Evolutionary conservation across 2,113 vertebrate genomes (phyloP), one percentile per base, ranked within the genome.

Genomic region (Pionites leucogaster): DNA sequence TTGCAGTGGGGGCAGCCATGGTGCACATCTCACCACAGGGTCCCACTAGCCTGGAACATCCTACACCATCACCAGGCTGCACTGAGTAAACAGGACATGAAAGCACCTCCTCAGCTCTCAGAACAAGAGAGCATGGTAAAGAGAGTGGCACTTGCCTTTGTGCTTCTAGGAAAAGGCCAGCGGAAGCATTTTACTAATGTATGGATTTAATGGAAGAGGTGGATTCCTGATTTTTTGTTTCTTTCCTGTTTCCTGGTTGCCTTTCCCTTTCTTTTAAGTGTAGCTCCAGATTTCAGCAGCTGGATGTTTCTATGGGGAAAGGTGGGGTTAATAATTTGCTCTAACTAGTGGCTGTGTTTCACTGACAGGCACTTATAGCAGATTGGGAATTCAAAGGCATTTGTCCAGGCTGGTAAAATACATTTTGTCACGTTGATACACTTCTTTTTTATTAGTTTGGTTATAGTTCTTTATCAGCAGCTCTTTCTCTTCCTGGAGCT

Each of bases 1-100:
- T 0, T 0, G 1, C 12, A 37, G 44, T 0, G 6, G 64, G 19
- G 53, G 20, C 76, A 89, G 46, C 41, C 18, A 22, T 17, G 7
- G 5, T 4, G 15, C 46, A 17, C 1, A 1, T 20, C 20, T 41
- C 1, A 4, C 35, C 41, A 6, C 13, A 31, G 69, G 14, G 23
- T 44, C 57, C 33, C 19, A 2, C 13, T 49, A 41, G 47, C 37
- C 49, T 52, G 77, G 37, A 49, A 63, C 42, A 11, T 0, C 0
- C 25, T 13, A 10, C 6, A 0, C 35, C 42, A 19, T 31, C 44
- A 44, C 14, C 4, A 2, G 17, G 22, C 3, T 50, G 24, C 11
- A 13, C 33, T 7, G 22, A n/a, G 52, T 29, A 50, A 60, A 49
- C 10, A 22, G 57, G 50, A 18, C 13, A 9, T 13, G 16, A 44